A percentile compares a stretch with the other conserved stretches of the same genome.
Conservation (phyloP, 2,888 invertebrate genomes). For the Phyto melanocephala region DNA sequence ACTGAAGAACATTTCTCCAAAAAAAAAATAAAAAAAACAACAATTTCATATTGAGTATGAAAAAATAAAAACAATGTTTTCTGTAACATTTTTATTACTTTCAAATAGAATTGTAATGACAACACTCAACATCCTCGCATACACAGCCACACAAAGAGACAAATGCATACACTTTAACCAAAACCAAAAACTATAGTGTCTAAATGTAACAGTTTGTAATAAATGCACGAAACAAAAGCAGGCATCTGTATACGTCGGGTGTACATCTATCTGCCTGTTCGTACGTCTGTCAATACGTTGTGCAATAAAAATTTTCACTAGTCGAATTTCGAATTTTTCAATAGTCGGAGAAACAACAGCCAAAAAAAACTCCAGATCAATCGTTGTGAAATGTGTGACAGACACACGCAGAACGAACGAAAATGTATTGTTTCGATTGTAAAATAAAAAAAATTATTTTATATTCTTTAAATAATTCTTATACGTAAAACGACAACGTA, state of each 20-base stretch:
- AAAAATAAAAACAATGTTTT: constrained; percentile 7
- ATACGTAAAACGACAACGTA: neutral
- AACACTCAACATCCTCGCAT: neutral
- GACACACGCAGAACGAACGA: constrained; percentile 33
- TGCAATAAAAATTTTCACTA: constrained; percentile 17
- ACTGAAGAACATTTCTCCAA: neutral
- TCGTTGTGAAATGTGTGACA: neutral
- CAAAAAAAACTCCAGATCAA: neutral
- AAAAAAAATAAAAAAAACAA: neutral
- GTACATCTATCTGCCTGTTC: neutral
- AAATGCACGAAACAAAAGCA: neutral
- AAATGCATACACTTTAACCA: neutral
- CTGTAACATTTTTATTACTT: constrained; percentile 40
- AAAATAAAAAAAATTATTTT: constrained; percentile 19
- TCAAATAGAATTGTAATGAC: constrained; percentile 41
- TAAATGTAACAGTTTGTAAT: constrained; percentile 39
- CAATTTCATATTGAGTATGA: neutral
- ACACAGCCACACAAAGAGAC: neutral
- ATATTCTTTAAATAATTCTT: constrained; percentile 16
- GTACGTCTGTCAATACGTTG: constrained; percentile 15
- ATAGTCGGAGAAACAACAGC: neutral
- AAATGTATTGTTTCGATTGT: constrained; percentile 27
- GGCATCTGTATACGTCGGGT: neutral
- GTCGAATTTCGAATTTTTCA: constrained; percentile 19
- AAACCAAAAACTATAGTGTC: constrained; percentile 12